phyloP scores from a whole-genome alignment of 2,888 invertebrate genomes.

The Lasioglossum figueresi region DNA sequence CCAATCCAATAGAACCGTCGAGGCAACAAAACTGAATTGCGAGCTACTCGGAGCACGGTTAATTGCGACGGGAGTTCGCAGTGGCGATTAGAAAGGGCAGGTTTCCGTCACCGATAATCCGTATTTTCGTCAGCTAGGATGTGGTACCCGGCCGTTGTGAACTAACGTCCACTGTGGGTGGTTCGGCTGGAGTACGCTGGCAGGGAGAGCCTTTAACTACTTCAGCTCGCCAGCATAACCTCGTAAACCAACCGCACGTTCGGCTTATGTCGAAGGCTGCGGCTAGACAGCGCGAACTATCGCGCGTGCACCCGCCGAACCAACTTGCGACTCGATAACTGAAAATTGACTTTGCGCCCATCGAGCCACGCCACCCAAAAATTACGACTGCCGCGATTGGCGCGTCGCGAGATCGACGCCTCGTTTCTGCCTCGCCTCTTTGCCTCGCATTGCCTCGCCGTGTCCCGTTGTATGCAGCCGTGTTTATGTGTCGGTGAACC shows the following conservation, averaged over 20 bases:
- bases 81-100: constrained; percentile 32
- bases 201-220: constrained; percentile 58
- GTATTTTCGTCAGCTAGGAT: constrained; percentile 23
- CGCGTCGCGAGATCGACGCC: background rate
- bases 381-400: constrained; percentile 43
- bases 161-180: constrained; percentile 24
- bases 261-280: constrained; percentile 53
- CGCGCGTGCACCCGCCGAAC: constrained; percentile 33
- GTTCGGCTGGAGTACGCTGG: constrained; percentile 15
- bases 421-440: too few species aligned
- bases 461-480: background rate
- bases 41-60: background rate
- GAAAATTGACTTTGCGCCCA: constrained; percentile 63
- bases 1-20: background rate
- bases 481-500: background rate
- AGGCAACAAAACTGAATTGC: background rate
- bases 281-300: constrained; percentile 57
- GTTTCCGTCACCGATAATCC: constrained; percentile 29
- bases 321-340: constrained; percentile 59
- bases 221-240: constrained; percentile 63
- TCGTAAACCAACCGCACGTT: constrained; percentile 66
- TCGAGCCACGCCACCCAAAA: constrained; percentile 46
- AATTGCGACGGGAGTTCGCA: constrained; percentile 5
- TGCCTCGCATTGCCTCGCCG: background rate
- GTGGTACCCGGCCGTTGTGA: constrained; percentile 9